Percentiles rank a stretch among this genome's conserved stretches.
Conservation (phyloP, 2,113 vertebrate genomes). For the Phoenicopterus ruber region DNA sequence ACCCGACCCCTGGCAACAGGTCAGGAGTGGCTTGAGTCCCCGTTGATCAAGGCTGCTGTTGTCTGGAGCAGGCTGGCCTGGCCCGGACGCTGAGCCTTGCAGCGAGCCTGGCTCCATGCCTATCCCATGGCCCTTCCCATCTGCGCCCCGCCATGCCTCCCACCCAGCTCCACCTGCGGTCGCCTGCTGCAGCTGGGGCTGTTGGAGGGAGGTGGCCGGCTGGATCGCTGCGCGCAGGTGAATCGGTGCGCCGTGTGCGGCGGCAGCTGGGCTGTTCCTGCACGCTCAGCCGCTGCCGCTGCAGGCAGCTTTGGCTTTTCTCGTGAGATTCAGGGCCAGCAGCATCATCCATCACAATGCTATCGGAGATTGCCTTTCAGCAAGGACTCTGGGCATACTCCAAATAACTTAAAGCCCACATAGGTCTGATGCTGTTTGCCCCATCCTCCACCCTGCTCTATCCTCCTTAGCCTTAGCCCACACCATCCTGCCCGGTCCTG, state of each 20-base stretch:
- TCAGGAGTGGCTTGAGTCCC: background rate
- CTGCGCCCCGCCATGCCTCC: background rate
- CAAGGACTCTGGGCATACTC: background rate
- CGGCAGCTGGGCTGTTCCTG: background rate
- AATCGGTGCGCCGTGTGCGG: accelerated
- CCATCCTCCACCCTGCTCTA: background rate
- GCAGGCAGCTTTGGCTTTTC: background rate
- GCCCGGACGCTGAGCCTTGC: background rate
- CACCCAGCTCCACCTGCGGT: background rate
- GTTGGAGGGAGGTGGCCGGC: background rate
- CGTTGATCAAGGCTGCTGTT: background rate
- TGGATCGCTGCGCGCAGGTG: accelerated
- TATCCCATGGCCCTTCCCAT: background rate
- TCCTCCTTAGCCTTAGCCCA: background rate
- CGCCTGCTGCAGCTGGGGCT: background rate
- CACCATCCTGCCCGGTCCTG: background rate
- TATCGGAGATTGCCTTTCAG: background rate
- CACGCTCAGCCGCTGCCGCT: background rate
- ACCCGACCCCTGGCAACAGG: background rate
- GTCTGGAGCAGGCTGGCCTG: background rate
- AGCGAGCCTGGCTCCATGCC: accelerated
- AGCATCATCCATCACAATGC: background rate
- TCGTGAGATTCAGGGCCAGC: background rate
- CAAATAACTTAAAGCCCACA: background rate
- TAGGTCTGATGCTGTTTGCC: background rate